Evolutionary conservation across 2,888 invertebrate species (phyloP).

Genomic region (Antitype chi): DNA sequence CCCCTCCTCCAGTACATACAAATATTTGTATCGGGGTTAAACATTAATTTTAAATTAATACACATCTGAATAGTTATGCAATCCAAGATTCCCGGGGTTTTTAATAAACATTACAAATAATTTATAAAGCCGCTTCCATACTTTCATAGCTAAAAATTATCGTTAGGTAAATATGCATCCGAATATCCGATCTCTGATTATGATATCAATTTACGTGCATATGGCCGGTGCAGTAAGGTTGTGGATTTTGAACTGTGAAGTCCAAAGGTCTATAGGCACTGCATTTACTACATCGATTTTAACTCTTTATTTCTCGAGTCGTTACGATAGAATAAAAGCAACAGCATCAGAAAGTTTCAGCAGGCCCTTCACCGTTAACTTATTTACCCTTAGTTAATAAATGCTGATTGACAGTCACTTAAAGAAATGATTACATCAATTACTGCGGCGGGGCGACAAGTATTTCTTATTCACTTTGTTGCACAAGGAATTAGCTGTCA

Average conservation of each 20-base stretch:
- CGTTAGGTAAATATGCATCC: too few species aligned
- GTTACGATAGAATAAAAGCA: background rate
- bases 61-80: too few species aligned
- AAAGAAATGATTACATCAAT: slow-evolving; percentile 42
- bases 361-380: background rate
- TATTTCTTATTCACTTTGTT: slow-evolving; percentile 1
- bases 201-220: slow-evolving; percentile 43
- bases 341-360: background rate
- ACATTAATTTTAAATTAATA: too few species aligned
- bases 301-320: background rate
- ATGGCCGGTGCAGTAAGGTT: slow-evolving; percentile 7
- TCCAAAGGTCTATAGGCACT: background rate
- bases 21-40: too few species aligned
- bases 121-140: too few species aligned
- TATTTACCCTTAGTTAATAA: slow-evolving; percentile 35
- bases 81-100: too few species aligned
- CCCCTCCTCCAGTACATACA: too few species aligned
- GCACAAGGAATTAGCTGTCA: background rate
- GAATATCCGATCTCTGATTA: too few species aligned
- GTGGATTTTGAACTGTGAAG: background rate
- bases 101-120: too few species aligned
- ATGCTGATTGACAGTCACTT: slow-evolving; percentile 46
- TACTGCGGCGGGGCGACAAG: slow-evolving; percentile 2
- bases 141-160: too few species aligned
- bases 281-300: too few species aligned